Evolutionary conservation across 1,140 invertebrate species (phyloP).

Genomic region (Hycleus cichorii): DNA sequence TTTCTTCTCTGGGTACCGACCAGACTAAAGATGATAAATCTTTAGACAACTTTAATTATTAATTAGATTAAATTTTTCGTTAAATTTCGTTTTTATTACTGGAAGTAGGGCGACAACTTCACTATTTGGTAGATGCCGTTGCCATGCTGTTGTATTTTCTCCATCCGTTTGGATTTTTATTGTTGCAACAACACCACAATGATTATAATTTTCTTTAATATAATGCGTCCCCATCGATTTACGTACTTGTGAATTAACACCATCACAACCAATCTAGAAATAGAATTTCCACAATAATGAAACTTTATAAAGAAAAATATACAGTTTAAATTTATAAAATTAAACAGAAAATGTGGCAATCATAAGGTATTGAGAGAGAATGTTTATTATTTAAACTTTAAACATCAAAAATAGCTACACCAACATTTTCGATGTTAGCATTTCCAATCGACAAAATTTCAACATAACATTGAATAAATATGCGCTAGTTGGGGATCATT

Average conservation of each 20-base stretch:
- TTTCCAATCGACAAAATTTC: too few species aligned
- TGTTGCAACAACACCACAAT: conserved; percentile 86
- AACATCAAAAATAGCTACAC: too few species aligned
- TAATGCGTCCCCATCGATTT: conserved; percentile 71
- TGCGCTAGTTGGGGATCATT: background rate
- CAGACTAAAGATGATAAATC: conserved; percentile 83
- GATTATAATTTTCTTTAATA: conserved; percentile 75
- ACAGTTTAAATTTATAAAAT: too few species aligned
- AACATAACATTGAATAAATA: background rate
- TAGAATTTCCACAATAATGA: background rate
- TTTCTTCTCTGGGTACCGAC: conserved; percentile 70
- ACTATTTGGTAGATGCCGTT: conserved; percentile 77
- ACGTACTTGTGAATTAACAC: conserved; percentile 78
- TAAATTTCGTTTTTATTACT: conserved; percentile 45
- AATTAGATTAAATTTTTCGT: background rate
- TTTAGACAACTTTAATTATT: conserved; percentile 54
- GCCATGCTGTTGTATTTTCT: conserved; percentile 66
- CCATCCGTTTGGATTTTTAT: conserved; percentile 62
- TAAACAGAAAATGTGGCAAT: too few species aligned
- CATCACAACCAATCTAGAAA: conserved; percentile 88
- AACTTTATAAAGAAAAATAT: too few species aligned
- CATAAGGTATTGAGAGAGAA: too few species aligned
- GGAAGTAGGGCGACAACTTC: conserved; percentile 90
- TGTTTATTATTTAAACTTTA: too few species aligned
- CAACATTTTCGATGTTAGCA: too few species aligned